phyloP scores from a whole-genome alignment of 2,888 invertebrate genomes.

The Biston stratarius region DNA sequence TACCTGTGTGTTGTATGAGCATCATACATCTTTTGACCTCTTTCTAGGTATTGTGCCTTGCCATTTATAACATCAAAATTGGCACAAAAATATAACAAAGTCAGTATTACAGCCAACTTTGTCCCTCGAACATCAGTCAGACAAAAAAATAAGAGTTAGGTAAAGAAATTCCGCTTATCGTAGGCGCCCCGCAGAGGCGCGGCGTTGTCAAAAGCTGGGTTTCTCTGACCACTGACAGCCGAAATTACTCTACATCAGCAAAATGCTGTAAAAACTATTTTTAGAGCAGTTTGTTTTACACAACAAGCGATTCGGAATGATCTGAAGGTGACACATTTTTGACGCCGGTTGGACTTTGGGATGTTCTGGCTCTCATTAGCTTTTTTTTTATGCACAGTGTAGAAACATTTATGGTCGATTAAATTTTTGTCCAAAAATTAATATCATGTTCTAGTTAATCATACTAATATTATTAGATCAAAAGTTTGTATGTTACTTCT shows the following conservation, averaged over 20 bases:
- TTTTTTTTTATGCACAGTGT: constrained; percentile 49
- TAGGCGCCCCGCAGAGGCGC: constrained; percentile 75
- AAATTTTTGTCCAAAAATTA: constrained; percentile 34
- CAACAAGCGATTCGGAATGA: constrained; percentile 72
- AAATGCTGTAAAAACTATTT: constrained; percentile 62
- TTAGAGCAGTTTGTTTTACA: constrained; percentile 79
- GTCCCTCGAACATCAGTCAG: constrained; percentile 45
- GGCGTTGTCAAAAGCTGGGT: constrained; percentile 71
- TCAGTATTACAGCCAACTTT: constrained; percentile 46
- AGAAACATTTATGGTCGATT: constrained; percentile 46
- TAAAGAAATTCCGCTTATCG: constrained; percentile 75
- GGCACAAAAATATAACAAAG: constrained; percentile 45
- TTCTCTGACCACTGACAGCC: constrained; percentile 77
- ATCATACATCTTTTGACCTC: too few relatives aligned
- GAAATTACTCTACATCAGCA: constrained; percentile 76
- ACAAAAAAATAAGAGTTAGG: constrained; percentile 68
- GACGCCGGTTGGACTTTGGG: constrained; percentile 56
- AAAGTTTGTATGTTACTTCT: too few relatives aligned
- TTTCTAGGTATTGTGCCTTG: constrained; percentile 15
- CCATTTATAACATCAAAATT: constrained; percentile 33
- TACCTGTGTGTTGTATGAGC: too few relatives aligned
- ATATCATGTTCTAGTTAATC: not conserved
- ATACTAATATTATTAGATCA: not conserved
- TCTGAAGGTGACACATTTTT: constrained; percentile 71
- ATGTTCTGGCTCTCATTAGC: constrained; percentile 53